Evolutionary conservation across 1,140 invertebrate genomes (phyloP).

Genomic region (Psilanteris sp.): DNA sequence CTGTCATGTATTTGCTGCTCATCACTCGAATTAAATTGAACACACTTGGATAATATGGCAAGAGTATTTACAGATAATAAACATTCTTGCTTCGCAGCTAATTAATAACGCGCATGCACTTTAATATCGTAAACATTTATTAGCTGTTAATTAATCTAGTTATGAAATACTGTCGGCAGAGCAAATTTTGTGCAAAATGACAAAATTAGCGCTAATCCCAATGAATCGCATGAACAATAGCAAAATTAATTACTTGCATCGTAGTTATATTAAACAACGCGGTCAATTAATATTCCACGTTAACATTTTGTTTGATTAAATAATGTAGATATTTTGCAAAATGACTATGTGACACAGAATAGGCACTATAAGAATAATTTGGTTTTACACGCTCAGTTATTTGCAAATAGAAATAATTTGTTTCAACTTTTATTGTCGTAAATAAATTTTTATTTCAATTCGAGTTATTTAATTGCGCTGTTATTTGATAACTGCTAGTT

Average conservation of each 20-base stretch:
- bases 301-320: slow-evolving; percentile 7
- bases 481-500: too few species aligned
- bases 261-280: slow-evolving; percentile 11
- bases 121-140: slow-evolving; percentile 54
- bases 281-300: slow-evolving; percentile 2
- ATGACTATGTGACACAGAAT: too few species aligned
- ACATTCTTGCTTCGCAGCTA: slow-evolving; percentile 47
- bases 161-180: slow-evolving; percentile 18
- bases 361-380: too few species aligned
- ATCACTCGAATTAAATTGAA: slow-evolving; percentile 54
- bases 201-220: slow-evolving; percentile 34
- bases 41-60: slow-evolving; percentile 52
- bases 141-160: slow-evolving; percentile 59
- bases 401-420: too few species aligned
- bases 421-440: too few species aligned
- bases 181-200: slow-evolving; percentile 33
- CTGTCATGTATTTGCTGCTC: slow-evolving; percentile 44
- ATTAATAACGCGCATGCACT: slow-evolving; percentile 54
- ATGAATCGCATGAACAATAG: slow-evolving; percentile 16
- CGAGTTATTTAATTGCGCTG: too few species aligned
- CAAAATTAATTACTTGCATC: slow-evolving; percentile 24
- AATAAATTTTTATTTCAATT: too few species aligned
- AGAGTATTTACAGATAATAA: slow-evolving; percentile 60
- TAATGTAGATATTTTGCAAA: background rate
- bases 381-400: too few species aligned